Conservation (phyloP, 2,888 invertebrate genomes). For the Phyllotreta striolata region DNA sequence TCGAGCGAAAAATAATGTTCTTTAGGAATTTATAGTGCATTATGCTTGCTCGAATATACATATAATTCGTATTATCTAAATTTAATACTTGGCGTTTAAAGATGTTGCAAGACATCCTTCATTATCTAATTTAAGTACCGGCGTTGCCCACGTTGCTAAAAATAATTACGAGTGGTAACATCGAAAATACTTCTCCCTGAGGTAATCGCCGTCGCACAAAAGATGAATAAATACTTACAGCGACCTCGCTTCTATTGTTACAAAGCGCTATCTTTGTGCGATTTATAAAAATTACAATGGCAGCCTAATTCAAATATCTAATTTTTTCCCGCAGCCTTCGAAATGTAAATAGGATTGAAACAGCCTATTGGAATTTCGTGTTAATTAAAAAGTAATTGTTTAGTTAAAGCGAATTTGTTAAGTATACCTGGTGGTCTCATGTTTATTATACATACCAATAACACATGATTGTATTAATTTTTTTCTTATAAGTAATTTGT, state of each 20-base stretch:
- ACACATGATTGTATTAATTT: no score
- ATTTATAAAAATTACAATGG: conserved; percentile 10
- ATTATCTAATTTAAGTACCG: conserved; percentile 6
- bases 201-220: conserved; percentile 3
- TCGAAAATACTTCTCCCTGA: conserved; percentile 10
- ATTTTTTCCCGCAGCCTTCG: no score
- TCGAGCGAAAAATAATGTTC: no score
- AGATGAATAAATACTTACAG: conserved; percentile 7
- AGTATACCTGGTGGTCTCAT: no score
- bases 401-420: no score
- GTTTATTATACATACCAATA: no score
- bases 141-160: conserved; percentile 13
- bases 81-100: neutral
- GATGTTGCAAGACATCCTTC: conserved; percentile 2
- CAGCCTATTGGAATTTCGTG: neutral
- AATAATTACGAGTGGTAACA: conserved; percentile 6
- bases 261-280: conserved; percentile 1
- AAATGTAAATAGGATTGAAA: neutral
- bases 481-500: no score
- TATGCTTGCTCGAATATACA: no score
- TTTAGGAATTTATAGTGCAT: no score
- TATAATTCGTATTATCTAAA: neutral
- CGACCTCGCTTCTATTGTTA: conserved; percentile 17
- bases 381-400: neutral
- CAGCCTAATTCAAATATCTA: neutral